phyloP scores from a whole-genome alignment of 2,888 invertebrate genomes.

The Leucoma salicis region DNA sequence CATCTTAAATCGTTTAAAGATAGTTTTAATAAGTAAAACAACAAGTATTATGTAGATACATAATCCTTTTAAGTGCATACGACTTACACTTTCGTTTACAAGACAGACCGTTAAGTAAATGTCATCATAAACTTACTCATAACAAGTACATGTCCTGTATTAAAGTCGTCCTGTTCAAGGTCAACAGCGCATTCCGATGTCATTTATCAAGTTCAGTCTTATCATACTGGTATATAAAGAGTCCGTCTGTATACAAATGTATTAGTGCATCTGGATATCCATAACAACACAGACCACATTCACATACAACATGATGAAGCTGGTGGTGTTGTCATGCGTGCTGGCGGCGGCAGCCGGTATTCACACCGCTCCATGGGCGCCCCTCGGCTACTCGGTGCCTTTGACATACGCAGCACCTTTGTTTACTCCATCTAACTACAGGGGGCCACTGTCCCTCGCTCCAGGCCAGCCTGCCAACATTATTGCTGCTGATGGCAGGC shows the following conservation, averaged over 20 bases:
- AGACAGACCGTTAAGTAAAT: no score
- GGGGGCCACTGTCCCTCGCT: neutral
- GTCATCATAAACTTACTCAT: no score
- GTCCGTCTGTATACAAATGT: slow-evolving; percentile 31
- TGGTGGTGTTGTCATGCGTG: slow-evolving; percentile 84
- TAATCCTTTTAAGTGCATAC: no score
- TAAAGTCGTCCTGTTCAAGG: slow-evolving; percentile 65
- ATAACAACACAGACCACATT: slow-evolving; percentile 69
- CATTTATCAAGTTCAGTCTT: slow-evolving; percentile 38
- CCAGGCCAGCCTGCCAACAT: slow-evolving; percentile 47
- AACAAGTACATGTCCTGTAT: no score
- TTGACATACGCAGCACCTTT: slow-evolving; percentile 7
- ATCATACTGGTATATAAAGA: slow-evolving; percentile 55
- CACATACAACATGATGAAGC: slow-evolving; percentile 67
- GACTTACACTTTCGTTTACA: no score
- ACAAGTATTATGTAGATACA: no score
- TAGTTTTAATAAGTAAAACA: no score
- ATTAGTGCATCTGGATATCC: slow-evolving; percentile 58
- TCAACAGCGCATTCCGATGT: slow-evolving; percentile 53
- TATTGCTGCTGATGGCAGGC: slow-evolving; percentile 67
- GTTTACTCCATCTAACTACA: slow-evolving; percentile 9
- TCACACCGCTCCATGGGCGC: slow-evolving; percentile 26
- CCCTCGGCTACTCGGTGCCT: slow-evolving; percentile 33
- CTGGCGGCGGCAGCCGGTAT: slow-evolving; percentile 80
- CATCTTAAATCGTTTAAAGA: no score